Evolutionary conservation across 1,140 invertebrate genomes (phyloP).

Genomic region (Dryas iulia): DNA sequence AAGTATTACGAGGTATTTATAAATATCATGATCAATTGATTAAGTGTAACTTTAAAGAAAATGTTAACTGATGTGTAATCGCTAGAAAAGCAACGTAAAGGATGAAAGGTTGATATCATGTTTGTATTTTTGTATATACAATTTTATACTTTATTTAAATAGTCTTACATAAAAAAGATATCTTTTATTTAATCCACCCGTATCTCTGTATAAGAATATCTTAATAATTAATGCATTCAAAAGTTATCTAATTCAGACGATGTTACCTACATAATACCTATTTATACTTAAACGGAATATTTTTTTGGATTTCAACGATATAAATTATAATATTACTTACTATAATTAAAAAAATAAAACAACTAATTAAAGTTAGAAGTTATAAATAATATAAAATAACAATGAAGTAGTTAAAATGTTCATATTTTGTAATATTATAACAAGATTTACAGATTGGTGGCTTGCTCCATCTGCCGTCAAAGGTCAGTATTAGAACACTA

Average conservation of each 20-base stretch:
- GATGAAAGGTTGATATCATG: slow-evolving; percentile 1
- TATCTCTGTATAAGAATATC: not conserved
- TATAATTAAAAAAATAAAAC: too few species aligned
- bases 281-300: too few species aligned
- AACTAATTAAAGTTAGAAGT: too few species aligned
- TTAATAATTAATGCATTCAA: too few species aligned
- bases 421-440: too few species aligned
- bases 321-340: too few species aligned
- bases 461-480: not conserved
- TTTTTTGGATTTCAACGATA: too few species aligned
- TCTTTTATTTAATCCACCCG: not conserved
- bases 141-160: slow-evolving; percentile 11
- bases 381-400: too few species aligned
- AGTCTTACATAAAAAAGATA: not conserved
- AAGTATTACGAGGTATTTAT: not conserved
- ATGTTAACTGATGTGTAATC: not conserved
- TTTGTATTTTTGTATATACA: slow-evolving; percentile 6
- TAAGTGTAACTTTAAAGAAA: not conserved
- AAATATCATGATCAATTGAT: not conserved
- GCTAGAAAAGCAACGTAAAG: not conserved
- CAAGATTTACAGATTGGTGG: not conserved
- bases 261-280: not conserved
- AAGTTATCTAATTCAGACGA: too few species aligned
- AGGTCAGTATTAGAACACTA: not conserved
- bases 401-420: too few species aligned